Evolutionary conservation across 2,113 vertebrate genomes (phyloP), one percentile per base, ranked within the genome.

Genomic region (Pteropus alecto): DNA sequence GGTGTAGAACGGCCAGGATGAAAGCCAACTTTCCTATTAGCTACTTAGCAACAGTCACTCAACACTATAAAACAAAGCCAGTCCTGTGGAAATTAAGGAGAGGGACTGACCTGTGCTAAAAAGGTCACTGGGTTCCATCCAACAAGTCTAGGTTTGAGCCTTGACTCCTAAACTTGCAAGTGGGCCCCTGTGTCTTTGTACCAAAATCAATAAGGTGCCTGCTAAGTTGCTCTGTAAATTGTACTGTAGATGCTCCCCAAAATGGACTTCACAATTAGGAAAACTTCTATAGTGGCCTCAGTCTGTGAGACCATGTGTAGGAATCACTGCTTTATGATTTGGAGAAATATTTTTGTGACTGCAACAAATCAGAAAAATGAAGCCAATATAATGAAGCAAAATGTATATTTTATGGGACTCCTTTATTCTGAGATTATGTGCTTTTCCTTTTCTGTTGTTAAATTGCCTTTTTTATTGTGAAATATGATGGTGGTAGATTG

Each of bases 21-120:
- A 58, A 70, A 65, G 78, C 93, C 78, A 92, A 48, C 56, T 93
- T 95, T 60, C 35, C 67, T 91, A 8, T 92, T 41, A 95, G 92
- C 87, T 86, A 30, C 86, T 95, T 73, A 86, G 78, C 77, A 93
- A 48, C 24, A 94, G 56, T 91, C 54, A 48, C 26, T 94, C 56
- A 65, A 8, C 12, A 14, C 56, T 48, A 7, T 22, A n/a, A 63
- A 92, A 88, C 61, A 88, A 89, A 88, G 82, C 26, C 77, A 91
- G 54, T 33, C 38, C 24, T 51, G 18, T 94, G 88, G 61, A 85
- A 63, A 61, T 58, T 65, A 85, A 68, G 65, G 7, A 79, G 21
- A 5, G 3, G 5, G 22, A n/a, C 6, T 54, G 38, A 33, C 41
- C n/a, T 43, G 30, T 60, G 60, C 58, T 92, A 26, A 60, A 65